phyloP scores from a whole-genome alignment of 2,888 invertebrate genomes.

The Melipona bicolor region DNA sequence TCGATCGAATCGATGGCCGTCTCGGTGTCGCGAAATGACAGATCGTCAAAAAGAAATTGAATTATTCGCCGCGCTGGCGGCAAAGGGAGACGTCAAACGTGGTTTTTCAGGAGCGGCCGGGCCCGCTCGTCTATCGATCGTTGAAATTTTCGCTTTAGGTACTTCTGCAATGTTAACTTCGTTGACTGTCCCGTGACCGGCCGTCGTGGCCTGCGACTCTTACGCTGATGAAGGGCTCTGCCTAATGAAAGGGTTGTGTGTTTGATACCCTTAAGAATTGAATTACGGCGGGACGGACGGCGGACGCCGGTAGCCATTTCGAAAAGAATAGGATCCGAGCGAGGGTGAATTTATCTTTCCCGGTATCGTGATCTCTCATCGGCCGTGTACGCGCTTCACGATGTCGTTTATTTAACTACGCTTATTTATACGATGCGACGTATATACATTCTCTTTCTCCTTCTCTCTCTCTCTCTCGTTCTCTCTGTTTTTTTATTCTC shows the following conservation, averaged over 20 bases:
- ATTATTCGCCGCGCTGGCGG: not conserved
- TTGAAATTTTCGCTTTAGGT: constrained; percentile 76
- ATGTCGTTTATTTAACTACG: constrained; percentile 62
- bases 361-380: constrained; percentile 65
- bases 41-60: not conserved
- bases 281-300: constrained; percentile 71
- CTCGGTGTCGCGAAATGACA: no score
- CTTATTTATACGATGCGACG: constrained; percentile 51
- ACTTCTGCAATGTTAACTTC: constrained; percentile 76
- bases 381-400: constrained; percentile 27
- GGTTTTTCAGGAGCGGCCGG: constrained; percentile 33
- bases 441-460: not conserved
- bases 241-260: constrained; percentile 80
- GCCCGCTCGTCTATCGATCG: constrained; percentile 66
- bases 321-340: constrained; percentile 65
- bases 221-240: constrained; percentile 77
- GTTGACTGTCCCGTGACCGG: constrained; percentile 62
- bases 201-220: constrained; percentile 62
- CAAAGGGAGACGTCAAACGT: not conserved
- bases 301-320: constrained; percentile 68
- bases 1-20: not conserved
- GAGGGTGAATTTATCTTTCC: constrained; percentile 63
- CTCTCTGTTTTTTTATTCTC: not conserved
- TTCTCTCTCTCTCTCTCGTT: not conserved
- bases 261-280: constrained; percentile 80